Evolutionary conservation across 2,113 vertebrate genomes (phyloP), one percentile per base, ranked within the genome.

Genomic region (Carassius gibelio): DNA sequence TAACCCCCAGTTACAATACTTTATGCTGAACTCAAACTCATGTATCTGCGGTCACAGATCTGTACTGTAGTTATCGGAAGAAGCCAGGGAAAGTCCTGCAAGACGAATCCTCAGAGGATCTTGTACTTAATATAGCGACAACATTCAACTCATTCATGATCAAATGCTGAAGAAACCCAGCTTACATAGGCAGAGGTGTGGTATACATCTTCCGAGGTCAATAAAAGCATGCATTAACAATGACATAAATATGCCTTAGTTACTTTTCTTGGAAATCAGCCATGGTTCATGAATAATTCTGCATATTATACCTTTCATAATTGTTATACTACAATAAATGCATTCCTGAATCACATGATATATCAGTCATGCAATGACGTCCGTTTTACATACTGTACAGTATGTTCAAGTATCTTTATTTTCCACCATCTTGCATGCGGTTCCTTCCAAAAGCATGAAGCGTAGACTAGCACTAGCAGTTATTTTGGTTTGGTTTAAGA

Each of bases 121-220:
- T 66, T 23, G 15, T n/a, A 66, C 36, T 64, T 45, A n/a, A 48
- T 48, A 48, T 3, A 66, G 30, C 1, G 5, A 42, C 19, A 34
- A 77, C 5, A 14, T n/a, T 36, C 10, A 61, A 21, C 21, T 17
- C 11, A 38, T n/a, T 26, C 10, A 36, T 62, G 36, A 42, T 21
- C 57, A 21, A 62, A 79, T 42, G 52, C 76, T 61, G 55, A 79
- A 45, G 57, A 79, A 78, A 78, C 30, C 50, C 34, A 79, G 34
- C 57, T 79, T 36, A 57, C 36, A 21, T 9, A 77, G 5, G 11
- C 30, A 38, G 10, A 42, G 76, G 76, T 38, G 76, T 15, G 19
- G 23, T 42, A 62, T n/a, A n/a, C 13, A 79, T 42, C 17, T 38
- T 11, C 19, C 2, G 21, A 42, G 55, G 5, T 42, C 52, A 78